These are phyloP conservation scores for Drosophila kanekoi DNA, from an alignment of 2,888 invertebrate species.

Conservation along the genomic window DNA sequence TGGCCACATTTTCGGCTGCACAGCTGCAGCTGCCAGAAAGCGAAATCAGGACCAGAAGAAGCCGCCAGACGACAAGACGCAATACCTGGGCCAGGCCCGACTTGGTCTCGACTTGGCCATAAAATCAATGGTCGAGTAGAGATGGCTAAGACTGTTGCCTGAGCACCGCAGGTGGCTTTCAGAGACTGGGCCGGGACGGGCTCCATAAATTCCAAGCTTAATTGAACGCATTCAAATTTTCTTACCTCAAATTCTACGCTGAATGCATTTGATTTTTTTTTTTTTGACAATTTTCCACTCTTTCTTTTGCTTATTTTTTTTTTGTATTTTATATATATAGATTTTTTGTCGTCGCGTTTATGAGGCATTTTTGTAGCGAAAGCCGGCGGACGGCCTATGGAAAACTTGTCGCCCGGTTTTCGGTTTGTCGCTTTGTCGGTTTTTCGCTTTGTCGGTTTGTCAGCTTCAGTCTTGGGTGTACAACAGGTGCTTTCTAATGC, in stretches of 20 bases:
- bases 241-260: slow-evolving; percentile 60
- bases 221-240: slow-evolving; percentile 76
- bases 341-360: slow-evolving; percentile 61
- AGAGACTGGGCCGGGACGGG: slow-evolving; percentile 1
- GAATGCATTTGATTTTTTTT: slow-evolving; percentile 53
- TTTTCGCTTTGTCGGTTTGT: slow-evolving; percentile 46
- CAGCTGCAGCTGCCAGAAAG: slow-evolving; percentile 67
- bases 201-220: slow-evolving; percentile 73
- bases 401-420: slow-evolving; percentile 72
- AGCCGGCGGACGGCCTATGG: slow-evolving; percentile 62
- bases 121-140: slow-evolving; percentile 46
- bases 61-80: slow-evolving; percentile 18
- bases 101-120: slow-evolving; percentile 40
- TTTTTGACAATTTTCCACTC: slow-evolving; percentile 49
- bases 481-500: slow-evolving; percentile 75
- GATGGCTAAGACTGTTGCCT: slow-evolving; percentile 28
- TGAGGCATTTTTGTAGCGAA: slow-evolving; percentile 81
- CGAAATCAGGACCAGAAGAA: slow-evolving; percentile 75
- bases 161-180: slow-evolving; percentile 59
- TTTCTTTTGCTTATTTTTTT: slow-evolving; percentile 25
- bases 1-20: slow-evolving; percentile 16
- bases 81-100: slow-evolving; percentile 39
- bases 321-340: slow-evolving; percentile 9
- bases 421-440: slow-evolving; percentile 42
- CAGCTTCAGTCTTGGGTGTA: slow-evolving; percentile 44